Percentiles rank a stretch among this genome's conserved stretches.
These are phyloP conservation scores for Phalacrocorax aristotelis DNA, from an alignment of 2,113 vertebrate species.

Conservation along the genomic window DNA sequence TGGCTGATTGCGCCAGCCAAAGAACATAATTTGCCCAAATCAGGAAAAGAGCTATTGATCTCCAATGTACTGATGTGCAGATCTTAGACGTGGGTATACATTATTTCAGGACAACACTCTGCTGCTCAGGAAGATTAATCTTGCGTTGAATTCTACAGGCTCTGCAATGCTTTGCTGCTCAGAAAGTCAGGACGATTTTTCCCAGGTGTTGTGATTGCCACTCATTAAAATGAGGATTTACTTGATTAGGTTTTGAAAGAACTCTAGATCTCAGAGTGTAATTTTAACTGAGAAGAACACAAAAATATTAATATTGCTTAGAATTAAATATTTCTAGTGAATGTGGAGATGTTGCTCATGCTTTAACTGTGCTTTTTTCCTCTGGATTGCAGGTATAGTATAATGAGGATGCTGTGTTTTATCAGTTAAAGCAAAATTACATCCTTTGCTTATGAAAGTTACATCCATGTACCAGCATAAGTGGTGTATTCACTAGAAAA, in stretches of 20 bases:
- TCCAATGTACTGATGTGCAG: not conserved
- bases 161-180: not conserved
- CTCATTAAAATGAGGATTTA: not conserved
- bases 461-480: not conserved
- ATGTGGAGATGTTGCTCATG: not conserved
- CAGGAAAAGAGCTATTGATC: not conserved
- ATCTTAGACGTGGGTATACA: not conserved
- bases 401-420: not conserved
- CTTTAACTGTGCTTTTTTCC: not conserved
- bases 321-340: not conserved
- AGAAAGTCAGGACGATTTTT: not conserved
- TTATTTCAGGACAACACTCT: not conserved
- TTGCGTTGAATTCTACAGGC: not conserved
- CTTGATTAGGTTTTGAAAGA: not conserved
- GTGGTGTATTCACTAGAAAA: not conserved
- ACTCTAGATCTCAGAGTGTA: not conserved
- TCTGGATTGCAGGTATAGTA: not conserved
- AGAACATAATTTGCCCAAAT: not conserved
- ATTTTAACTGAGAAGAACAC: not conserved
- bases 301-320: not conserved
- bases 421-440: not conserved
- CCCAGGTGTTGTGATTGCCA: not conserved
- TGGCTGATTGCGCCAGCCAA: not conserved
- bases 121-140: not conserved
- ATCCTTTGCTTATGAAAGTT: not conserved